A percentile compares a stretch with the other conserved stretches of the same genome.
phyloP scores from a whole-genome alignment of 2,888 invertebrate species.

The Spicauda simplicius region DNA sequence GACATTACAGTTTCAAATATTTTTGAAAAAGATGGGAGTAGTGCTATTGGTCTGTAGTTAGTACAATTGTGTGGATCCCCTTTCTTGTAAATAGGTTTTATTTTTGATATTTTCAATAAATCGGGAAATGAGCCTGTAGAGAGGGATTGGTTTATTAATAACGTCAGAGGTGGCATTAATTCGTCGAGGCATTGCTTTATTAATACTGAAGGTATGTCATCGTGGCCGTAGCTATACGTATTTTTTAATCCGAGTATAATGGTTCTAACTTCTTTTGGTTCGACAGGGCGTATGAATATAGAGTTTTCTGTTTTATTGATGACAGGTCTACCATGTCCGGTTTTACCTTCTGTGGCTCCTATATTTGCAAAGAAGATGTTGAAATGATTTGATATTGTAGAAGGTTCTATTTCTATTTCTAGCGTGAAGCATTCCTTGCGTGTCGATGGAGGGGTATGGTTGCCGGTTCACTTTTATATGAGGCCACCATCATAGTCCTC shows the following conservation, averaged over 20 bases:
- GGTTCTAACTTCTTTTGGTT: slow-evolving; percentile 1
- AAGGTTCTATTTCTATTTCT: not conserved
- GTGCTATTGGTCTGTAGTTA: no score
- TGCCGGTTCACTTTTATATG: no score
- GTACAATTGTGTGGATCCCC: no score
- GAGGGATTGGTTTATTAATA: not conserved
- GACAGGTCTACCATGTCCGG: not conserved
- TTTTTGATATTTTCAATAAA: no score
- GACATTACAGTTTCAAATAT: no score
- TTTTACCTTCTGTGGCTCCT: not conserved
- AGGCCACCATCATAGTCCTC: no score
- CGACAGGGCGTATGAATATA: slow-evolving; percentile 9
- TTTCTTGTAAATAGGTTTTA: no score
- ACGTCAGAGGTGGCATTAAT: not conserved
- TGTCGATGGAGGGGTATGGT: no score
- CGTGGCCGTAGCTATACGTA: slow-evolving; percentile 8
- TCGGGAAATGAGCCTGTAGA: not conserved
- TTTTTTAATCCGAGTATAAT: slow-evolving; percentile 22
- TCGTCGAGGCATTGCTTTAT: slow-evolving; percentile 11
- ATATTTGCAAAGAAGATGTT: slow-evolving; percentile 1
- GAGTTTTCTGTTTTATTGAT: slow-evolving; percentile 8
- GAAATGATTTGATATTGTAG: not conserved
- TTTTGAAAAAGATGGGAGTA: no score
- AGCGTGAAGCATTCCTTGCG: no score
- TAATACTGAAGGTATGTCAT: slow-evolving; percentile 9